Evolutionary conservation across 2,888 invertebrate species (phyloP), one percentile per base, ranked within the genome.

Genomic region (Mallateleia sp.): DNA sequence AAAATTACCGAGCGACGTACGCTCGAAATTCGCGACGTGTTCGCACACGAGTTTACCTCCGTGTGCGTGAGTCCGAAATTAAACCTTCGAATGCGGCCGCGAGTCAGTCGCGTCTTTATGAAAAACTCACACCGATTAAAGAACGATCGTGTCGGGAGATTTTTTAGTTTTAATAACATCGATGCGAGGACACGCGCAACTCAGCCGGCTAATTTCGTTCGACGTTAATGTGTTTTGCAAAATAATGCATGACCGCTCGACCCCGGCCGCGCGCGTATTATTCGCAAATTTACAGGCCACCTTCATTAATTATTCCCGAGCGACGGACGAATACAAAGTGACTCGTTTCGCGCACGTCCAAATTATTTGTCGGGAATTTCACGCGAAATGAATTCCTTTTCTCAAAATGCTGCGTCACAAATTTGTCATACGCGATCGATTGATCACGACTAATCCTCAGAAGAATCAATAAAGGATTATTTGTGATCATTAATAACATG

Each of bases 271-370:
- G 77, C 60, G 69, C 47, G 56, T 66, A 84, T 84, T 84, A 84
- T 84, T 74, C 78, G 84, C 84, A 84, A 78, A 84, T 84, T 84
- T 84, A 72, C 84, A 79, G 77, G 74, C 84, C 60, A 75, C 74
- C 78, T 84, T 84, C 77, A 78, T 84, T 84, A 78, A 78, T 84
- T 84, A 84, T 84, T 78, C 71, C 60, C 71, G 67, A 64, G 78
- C 84, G 78, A 28, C 67, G 60, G 67, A 74, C 84, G 84, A 84
- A 84, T 84, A 84, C 84, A 79, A 84, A 84, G 84, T 74, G 74
- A 67, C 67, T 79, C 72, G 74, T 74, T 84, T 79, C 50, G 74
- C 78, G 60, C 62, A 50, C 72, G 71, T 18, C 69, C 42, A 54
- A 82, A 82, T 75, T 75, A 75, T 75, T 82, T 82, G 75, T 54